Evolutionary conservation across 2,888 invertebrate species (phyloP), one percentile per base, ranked within the genome.

Genomic region (Troilus luridus): DNA sequence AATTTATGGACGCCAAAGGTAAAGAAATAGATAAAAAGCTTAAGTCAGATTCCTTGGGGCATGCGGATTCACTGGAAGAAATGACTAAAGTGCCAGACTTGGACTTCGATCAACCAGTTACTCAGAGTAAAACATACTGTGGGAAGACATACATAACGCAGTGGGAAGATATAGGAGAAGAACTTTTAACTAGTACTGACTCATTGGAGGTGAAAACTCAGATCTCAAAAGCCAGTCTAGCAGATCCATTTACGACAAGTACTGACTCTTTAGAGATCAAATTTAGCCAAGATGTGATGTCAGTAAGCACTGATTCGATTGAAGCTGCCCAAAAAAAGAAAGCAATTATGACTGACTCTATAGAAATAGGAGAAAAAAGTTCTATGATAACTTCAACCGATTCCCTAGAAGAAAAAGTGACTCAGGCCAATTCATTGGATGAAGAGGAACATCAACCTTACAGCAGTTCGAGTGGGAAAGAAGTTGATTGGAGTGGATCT

Each of bases 171-270:
- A 92, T 93, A 27, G 93, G 93, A 92, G 93, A 92, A 90, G 92
- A 92, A 89, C 91, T 92, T 56, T 91, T 92, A 81, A 93, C 92
- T 59, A 97, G 96, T 93, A 95, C 96, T 1, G 97, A 97, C 93
- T 97, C 97, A 91, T 94, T 97, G 91, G 97, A 97, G 92, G 95
- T 95, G 92, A 92, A 92, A 92, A 93, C 92, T 88, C 92, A 91
- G 88, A 92, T 92, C 60, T 92, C 92, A 64, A 92, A 92, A 92
- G 92, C 92, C 67, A 94, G 93, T 14, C 94, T 95, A 64, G 93
- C 94, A 0, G 96, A 95, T 93, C 92, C 95, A 11, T 96, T 96
- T 95, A 95, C 96, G 91, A 95, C 96, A 0, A 96, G 96, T 88
- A 95, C 95, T 8, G 96, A 96, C 93, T 96, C 96, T 0, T 93